Evolutionary conservation across 2,113 vertebrate species (phyloP).

Genomic region (Microcebus tavaratra): DNA sequence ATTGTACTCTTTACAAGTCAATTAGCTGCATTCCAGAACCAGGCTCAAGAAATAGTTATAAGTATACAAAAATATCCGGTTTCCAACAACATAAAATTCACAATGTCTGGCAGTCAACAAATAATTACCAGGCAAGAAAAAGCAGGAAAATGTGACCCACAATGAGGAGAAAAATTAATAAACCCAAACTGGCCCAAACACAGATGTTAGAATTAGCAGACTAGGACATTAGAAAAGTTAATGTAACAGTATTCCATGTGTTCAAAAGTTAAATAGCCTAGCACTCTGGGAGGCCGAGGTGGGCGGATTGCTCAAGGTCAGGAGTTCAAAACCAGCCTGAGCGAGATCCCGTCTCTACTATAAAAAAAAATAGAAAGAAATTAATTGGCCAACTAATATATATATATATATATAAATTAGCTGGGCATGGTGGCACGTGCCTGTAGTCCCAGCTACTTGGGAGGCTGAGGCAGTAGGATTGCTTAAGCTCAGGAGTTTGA

Average conservation of each 20-base stretch:
- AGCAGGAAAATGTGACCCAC: background rate
- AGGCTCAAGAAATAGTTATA: background rate
- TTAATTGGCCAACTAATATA: no score
- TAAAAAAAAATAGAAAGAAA: no score
- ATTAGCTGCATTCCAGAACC: background rate
- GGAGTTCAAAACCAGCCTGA: no score
- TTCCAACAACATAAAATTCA: background rate
- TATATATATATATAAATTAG: no score
- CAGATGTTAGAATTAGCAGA: constrained; percentile 5
- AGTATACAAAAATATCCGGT: background rate
- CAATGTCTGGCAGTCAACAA: background rate
- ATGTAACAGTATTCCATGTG: background rate
- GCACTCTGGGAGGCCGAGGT: no score
- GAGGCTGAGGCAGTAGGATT: no score
- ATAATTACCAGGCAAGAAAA: background rate
- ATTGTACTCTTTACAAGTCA: background rate
- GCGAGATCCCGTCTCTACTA: no score
- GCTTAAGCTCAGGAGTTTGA: no score
- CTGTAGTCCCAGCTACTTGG: no score
- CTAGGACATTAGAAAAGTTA: background rate
- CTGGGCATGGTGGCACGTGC: no score
- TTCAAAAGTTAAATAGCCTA: background rate
- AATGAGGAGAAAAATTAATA: background rate
- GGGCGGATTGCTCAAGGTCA: no score
- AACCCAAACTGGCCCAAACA: background rate